Evolutionary conservation across 2,888 invertebrate species (phyloP), one percentile per base, ranked within the genome.

Genomic region (Punctoribates punctum): DNA sequence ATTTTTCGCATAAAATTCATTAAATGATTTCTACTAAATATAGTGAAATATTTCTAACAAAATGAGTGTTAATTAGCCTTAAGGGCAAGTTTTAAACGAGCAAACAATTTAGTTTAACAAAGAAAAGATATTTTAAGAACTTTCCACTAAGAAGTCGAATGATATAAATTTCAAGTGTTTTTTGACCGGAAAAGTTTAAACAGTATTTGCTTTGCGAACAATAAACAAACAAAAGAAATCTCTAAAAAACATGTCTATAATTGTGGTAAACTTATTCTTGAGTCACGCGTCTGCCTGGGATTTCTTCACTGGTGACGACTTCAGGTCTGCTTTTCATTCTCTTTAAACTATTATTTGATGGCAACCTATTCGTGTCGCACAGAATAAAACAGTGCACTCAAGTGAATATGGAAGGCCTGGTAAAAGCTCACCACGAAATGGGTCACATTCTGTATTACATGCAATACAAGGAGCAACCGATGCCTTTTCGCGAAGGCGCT

Each of bases 371-470:
- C n/a, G 8, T 9, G 11, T n/a, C n/a, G n/a, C n/a, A 42, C 20
- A 89, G 93, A 29, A 92, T 94, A 75, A 94, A 94, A 85, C 91
- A 93, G 90, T 94, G 94, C 83, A 90, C 93, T 0, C 89, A 90
- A 81, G 88, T 92, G 1, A 91, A 89, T 78, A 92, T 93, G 89
- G 91, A 92, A 80, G 92, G 94, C 82, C 83, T 94, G 79, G 88
- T 94, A 76, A 93, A 92, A 0, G 91, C 92, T 0, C 94, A 95
- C 81, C 95, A 95, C 81, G 95, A 95, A 85, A 87, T 91, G 85
- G 91, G 91, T 0, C 91, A 91, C 79, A 87, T 91, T 46, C 87
- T 90, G 73, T 91, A 91, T 81, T 90, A 88, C 80, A 89, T 90
- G 88, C 88, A 89, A 0, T 93, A 92, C 82, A 89, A 88, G 81